Evolutionary conservation across 1,140 invertebrate genomes (phyloP), one percentile per base, ranked within the genome.

Genomic region (Bombyx mori): DNA sequence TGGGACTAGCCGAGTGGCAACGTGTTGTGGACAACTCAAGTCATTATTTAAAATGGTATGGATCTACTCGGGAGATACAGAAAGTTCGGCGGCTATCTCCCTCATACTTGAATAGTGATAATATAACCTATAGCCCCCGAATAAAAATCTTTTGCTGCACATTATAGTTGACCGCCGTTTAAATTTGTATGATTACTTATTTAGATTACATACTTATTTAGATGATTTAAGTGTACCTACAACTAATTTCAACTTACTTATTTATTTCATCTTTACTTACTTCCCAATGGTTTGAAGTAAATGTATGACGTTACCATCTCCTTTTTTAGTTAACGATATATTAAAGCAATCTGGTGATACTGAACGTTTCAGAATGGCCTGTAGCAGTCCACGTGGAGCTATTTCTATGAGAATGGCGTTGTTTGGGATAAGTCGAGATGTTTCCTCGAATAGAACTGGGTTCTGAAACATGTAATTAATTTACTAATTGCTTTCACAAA

Each of bases 391-490:
- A 18, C 12, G 12, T 18, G 12, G 12, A 3, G 94, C 94, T 26
- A 92, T 80, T 96, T 91, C 45, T 88, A 83, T 18, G 12, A 18
- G 12, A 18, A 18, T 18, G 12, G 12, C 12, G 12, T 18, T 18
- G 1, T 18, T 18, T 0, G 95, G 95, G 3, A 98, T 90, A 52
- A 93, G 84, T 12, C 88, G 81, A 1, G 93, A 80, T 1, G 92
- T 93, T 80, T 96, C 94, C 12, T 18, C 12, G 12, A 18, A 18
- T 18, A 18, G 12, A 18, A 18, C 12, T 18, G 12, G 12, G 12
- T 68, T 96, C 93, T 68, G 97, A 97, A 1, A 96, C 77, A 1
- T 97, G 95, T 8, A 94, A 91, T 58, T 75, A 91, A 71, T 78
- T 56, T 5, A 63, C 56, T 8, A 51, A 9, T 51, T 0, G 46